Percentiles rank a stretch among this genome's conserved stretches.
Evolutionary conservation across 2,113 vertebrate genomes (phyloP).

Genomic region (Festucalex cinctus): DNA sequence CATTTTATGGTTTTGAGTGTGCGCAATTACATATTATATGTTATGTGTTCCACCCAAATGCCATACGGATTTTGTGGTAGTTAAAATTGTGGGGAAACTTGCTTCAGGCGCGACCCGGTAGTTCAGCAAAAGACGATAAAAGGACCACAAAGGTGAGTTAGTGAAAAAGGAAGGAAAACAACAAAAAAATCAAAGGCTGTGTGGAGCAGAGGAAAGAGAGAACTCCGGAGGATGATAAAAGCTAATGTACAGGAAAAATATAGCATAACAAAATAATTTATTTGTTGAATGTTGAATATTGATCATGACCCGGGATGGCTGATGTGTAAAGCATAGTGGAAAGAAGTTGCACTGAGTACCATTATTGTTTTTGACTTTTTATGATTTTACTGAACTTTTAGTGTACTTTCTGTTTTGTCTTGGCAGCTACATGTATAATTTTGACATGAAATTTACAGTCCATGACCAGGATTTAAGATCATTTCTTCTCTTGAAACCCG

Average conservation of each 20-base stretch:
- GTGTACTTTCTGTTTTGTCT: background rate
- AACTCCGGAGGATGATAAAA: background rate
- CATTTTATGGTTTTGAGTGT: constrained; percentile 4
- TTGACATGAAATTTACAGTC: background rate
- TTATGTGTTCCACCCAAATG: background rate
- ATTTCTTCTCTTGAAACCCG: background rate
- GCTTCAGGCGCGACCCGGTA: background rate
- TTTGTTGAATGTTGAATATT: background rate
- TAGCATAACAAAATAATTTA: background rate
- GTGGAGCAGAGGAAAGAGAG: background rate
- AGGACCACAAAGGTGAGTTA: background rate
- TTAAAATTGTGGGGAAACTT: background rate
- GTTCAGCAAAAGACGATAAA: background rate
- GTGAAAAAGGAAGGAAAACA: background rate
- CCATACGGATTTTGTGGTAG: background rate
- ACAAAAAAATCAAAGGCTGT: background rate
- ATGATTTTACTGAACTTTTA: background rate
- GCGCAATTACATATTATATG: background rate
- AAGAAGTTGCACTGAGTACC: background rate
- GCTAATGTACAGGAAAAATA: background rate
- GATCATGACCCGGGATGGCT: background rate
- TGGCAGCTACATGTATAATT: background rate
- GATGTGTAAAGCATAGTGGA: background rate
- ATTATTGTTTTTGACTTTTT: background rate
- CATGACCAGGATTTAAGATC: background rate